A percentile compares a stretch with the other conserved stretches of the same genome.
Conservation (phyloP, 2,888 invertebrate genomes). For the Zelleria hepariella region DNA sequence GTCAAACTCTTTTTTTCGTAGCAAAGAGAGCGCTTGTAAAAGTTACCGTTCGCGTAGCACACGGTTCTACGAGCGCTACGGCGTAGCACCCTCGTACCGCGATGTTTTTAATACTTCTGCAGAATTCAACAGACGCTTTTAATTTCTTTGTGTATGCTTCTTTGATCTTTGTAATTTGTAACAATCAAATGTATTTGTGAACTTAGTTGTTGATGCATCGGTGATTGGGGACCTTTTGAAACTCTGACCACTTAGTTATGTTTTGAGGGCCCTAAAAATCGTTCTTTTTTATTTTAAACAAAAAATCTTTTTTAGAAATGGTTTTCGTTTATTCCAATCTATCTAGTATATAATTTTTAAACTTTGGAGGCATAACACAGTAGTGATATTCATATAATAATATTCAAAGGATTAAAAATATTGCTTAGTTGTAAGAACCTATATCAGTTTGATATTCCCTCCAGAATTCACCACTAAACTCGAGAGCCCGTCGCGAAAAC, state of each 20-base stretch:
- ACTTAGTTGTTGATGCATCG: no score
- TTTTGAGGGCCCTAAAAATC: no score
- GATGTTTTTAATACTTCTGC: not conserved
- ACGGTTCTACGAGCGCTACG: slow-evolving; percentile 35
- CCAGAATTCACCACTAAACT: not conserved
- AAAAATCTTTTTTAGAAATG: no score
- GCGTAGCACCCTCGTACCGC: slow-evolving; percentile 25
- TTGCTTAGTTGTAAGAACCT: no score
- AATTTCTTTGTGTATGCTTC: not conserved
- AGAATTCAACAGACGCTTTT: slow-evolving; percentile 2
- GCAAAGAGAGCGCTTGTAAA: not conserved
- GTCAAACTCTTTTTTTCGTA: not conserved
- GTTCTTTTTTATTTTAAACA: no score
- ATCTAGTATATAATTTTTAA: no score
- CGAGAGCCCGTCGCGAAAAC: slow-evolving; percentile 19
- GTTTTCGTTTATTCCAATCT: no score
- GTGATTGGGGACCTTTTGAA: no score
- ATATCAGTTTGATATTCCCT: not conserved
- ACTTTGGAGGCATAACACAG: no score
- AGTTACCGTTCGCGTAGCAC: slow-evolving; percentile 21
- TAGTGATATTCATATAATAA: no score
- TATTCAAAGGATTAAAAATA: no score
- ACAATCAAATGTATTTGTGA: not conserved
- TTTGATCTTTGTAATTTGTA: not conserved
- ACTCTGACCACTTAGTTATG: no score